phyloP scores from a whole-genome alignment of 1,140 invertebrate genomes.

The Monomorium pharaonis region DNA sequence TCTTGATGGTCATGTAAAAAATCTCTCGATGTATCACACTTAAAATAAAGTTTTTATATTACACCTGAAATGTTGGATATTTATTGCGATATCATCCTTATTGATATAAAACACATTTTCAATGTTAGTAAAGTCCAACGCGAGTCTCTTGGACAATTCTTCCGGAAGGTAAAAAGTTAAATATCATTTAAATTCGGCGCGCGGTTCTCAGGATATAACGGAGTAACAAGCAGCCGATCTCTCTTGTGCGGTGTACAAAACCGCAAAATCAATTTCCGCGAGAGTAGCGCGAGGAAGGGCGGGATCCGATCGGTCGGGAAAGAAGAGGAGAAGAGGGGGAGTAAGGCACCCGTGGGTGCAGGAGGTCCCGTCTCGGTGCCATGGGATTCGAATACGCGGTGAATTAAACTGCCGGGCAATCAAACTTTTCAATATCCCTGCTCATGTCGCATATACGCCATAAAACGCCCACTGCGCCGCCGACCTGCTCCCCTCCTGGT shows the following conservation, averaged over 20 bases:
- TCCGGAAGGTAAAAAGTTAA: neutral
- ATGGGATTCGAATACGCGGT: constrained; percentile 50
- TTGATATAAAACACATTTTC: neutral
- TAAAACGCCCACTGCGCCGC: constrained; percentile 54
- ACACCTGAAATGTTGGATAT: neutral
- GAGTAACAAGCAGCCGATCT: neutral
- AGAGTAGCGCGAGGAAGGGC: constrained; percentile 13
- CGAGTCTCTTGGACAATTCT: neutral
- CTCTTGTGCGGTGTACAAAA: constrained; percentile 12
- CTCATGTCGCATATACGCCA: constrained; percentile 68
- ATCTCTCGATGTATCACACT: neutral
- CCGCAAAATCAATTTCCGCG: constrained; percentile 71
- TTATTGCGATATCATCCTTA: neutral
- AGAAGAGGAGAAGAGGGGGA: neutral
- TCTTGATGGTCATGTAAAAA: neutral
- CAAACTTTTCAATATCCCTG: constrained; percentile 73
- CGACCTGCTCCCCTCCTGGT: neutral
- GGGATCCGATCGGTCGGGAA: neutral
- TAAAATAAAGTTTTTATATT: neutral
- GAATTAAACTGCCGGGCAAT: constrained; percentile 70
- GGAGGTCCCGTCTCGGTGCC: constrained; percentile 44
- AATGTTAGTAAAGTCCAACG: neutral
- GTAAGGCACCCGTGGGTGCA: neutral
- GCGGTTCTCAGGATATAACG: neutral
- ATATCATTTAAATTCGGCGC: constrained; percentile 13